Evolutionary conservation across 2,113 vertebrate genomes (phyloP), one percentile per base, ranked within the genome.

Genomic region (Vombatus ursinus): DNA sequence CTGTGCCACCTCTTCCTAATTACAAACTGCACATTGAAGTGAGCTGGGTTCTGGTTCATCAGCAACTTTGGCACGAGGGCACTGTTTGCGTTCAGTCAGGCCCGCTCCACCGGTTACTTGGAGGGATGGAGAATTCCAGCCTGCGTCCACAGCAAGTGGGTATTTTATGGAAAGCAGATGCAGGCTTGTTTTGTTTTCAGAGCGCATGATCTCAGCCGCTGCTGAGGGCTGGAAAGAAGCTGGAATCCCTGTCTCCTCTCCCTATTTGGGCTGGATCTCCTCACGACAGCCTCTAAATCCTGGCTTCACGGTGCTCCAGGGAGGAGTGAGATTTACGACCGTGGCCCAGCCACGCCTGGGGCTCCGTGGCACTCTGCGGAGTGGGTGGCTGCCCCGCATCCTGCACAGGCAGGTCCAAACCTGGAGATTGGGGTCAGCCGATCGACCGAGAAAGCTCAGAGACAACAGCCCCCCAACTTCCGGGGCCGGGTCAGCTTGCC

Each of bases 101-200:
- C 31, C n/a, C 57, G 0, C 14, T 24, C 57, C 31, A 14, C 57
- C 11, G 31, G 47, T 22, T 7, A 22, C 47, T 90, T 26, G 12
- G 48, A 7, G 53, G 93, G 90, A 97, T 94, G 84, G 95, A 93
- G 68, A 92, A 68, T 96, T 96, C 94, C 94, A 95, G 95, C 96
- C 28, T 49, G 53, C 95, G 53, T 95, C 96, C 84, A 25, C 92
- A 93, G 97, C 95, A 95, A 97, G 95, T 94, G 94, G 93, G 50
- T 94, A 31, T 93, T 94, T 95, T 97, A 92, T 96, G 92, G 91
- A 96, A 97, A 96, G 89, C 93, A 96, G 95, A 96, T 96, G 94
- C 94, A 94, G 90, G 92, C 48, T 50, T 53, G 47, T 91, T 96
- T 95, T 92, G 31, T 91, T 97, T 93, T 31, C 54, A 31, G 89